Evolutionary conservation across 2,888 invertebrate species (phyloP).

Genomic region (Aradus depressus): DNA sequence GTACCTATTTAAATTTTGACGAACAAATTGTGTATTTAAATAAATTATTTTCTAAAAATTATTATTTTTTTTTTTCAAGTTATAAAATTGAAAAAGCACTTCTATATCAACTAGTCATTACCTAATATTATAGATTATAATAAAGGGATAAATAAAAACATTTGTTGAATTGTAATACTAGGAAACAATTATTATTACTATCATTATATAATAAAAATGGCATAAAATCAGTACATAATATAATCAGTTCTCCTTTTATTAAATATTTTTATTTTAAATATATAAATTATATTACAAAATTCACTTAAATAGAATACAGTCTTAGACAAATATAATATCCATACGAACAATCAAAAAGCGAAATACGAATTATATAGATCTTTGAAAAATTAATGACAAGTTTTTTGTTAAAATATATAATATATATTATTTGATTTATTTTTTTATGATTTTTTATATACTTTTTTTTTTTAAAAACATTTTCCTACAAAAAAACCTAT

Average conservation of each 20-base stretch:
- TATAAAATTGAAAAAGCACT: too few relatives aligned
- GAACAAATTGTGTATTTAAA: too few relatives aligned
- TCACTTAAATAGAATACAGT: constrained; percentile 20
- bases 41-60: too few relatives aligned
- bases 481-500: too few relatives aligned
- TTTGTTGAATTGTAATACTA: not conserved
- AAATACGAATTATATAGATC: not conserved
- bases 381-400: too few relatives aligned
- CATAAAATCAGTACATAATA: constrained; percentile 27
- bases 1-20: too few relatives aligned
- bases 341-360: not conserved
- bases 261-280: constrained; percentile 18
- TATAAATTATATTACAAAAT: constrained; percentile 19
- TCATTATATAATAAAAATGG: constrained; percentile 25
- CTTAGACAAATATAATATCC: constrained; percentile 12
- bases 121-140: not conserved
- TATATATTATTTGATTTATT: not conserved
- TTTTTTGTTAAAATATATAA: too few relatives aligned
- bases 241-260: constrained; percentile 27
- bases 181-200: constrained; percentile 24
- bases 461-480: constrained; percentile 6
- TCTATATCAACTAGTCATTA: not conserved
- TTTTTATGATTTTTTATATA: not conserved
- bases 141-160: constrained; percentile 7
- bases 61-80: too few relatives aligned